Base-by-base conservation (phyloP, 1,140 invertebrate genomes). In the Phenacoccus solenopsis region DNA sequence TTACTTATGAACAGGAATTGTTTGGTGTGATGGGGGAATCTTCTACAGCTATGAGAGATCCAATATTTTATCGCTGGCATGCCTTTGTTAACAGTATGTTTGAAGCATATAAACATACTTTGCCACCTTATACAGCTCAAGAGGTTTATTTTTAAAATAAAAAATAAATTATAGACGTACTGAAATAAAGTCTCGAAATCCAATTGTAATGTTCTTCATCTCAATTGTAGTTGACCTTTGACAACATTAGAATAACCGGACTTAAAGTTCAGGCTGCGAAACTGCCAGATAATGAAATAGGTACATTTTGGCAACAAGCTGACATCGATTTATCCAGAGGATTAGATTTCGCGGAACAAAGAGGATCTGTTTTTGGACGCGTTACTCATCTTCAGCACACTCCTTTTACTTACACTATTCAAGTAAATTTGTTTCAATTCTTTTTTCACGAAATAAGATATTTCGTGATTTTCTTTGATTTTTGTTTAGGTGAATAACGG, bases 61-160 rank as follows among this genome's bases (percentile, higher is more conserved):
- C 91, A 0, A 79, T 90, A 5, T 93, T 94, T 79, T 94, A 92
- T 78, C 85, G 88, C 75, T 91, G 87, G 87, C 91, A 93, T 74
- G 85, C 87, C 3, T 88, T 86, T 74, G 81, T 93, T 24, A 89
- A 94, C 74, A 84, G 90, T 68, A 80, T 93, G 2, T 93, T 93
- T 81, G 81, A 85, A 71, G 82, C 88, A 74, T 86, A 89, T 77
- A 93, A 93, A 78, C 82, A 81, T 32, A 86, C 85, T 9, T 77
- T 92, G 24, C 79, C 84, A 0, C 78, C 83, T 67, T 90, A 90
- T 73, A 83, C 79, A 0, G 74, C 75, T 10, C 79, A 84, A 71
- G 80, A 85, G 77, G 84, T 85, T n/a, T n/a, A n/a, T n/a, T n/a
- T n/a, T n/a, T n/a, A n/a, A n/a, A n/a, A n/a, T n/a, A n/a, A n/a